phyloP scores from a whole-genome alignment of 2,797 vertebrate genomes.

The Myotis daubentonii region DNA sequence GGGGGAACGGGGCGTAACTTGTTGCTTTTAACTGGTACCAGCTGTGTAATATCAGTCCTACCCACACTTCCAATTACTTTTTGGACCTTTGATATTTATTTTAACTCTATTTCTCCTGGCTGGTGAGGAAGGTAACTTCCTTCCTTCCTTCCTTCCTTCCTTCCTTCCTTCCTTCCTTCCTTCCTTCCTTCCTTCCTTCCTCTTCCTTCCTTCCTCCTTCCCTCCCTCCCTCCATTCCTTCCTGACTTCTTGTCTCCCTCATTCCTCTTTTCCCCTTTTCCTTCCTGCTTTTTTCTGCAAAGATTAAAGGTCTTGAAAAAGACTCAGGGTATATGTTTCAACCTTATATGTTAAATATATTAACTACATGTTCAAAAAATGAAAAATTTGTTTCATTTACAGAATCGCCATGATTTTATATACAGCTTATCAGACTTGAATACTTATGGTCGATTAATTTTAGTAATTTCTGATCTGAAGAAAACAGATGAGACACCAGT shows the following conservation, averaged over 20 bases:
- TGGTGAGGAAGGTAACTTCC: not conserved
- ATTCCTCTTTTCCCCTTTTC: not conserved
- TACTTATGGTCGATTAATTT: not conserved
- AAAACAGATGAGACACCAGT: constrained; percentile 18
- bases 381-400: not conserved
- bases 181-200: not conserved
- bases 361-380: not conserved
- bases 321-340: not conserved
- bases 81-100: not conserved
- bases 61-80: not conserved
- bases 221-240: not conserved
- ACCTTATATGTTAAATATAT: constrained; percentile 16
- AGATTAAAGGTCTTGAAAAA: constrained; percentile 5
- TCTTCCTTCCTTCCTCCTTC: not conserved
- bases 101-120: not conserved
- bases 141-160: not conserved
- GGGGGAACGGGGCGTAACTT: not conserved
- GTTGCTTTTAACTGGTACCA: not conserved
- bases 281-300: not conserved
- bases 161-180: not conserved
- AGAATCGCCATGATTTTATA: constrained; percentile 25
- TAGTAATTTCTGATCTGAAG: constrained; percentile 39
- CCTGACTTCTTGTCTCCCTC: not conserved
- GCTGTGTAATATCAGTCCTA: not conserved
- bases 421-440: not conserved